Evolutionary conservation across 2,888 invertebrate species (phyloP), one percentile per base, ranked within the genome.

Genomic region (Rhagophthalmus giganteus): DNA sequence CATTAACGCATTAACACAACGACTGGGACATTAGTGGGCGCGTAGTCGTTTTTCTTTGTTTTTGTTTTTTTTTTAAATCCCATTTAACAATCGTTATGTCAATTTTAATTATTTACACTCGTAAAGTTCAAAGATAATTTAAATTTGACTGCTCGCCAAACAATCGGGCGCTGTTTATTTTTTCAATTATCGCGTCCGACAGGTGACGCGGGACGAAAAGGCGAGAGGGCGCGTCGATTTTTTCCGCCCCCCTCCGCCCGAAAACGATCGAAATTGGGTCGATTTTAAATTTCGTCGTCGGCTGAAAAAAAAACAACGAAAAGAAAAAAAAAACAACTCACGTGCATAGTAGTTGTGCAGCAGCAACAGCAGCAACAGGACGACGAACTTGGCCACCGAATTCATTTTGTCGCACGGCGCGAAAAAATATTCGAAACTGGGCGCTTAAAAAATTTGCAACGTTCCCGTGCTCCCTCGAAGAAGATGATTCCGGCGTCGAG

Each of bases 241-340:
- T 20, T 20, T 20, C 7, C n/a, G n/a, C n/a, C n/a, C n/a, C n/a
- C n/a, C n/a, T n/a, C n/a, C n/a, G n/a, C n/a, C n/a, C n/a, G n/a
- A n/a, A n/a, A n/a, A n/a, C n/a, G n/a, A n/a, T n/a, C n/a, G n/a
- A n/a, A n/a, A n/a, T n/a, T n/a, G n/a, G n/a, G n/a, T n/a, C n/a
- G n/a, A n/a, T n/a, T n/a, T 20, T 3, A 5, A 20, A 20, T 20
- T 20, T 20, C 3, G 20, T 20, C 4, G 12, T 12, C 6, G 12
- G 26, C 14, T 10, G 4, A 14, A 26, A 38, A 9, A 3, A 9
- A 24, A 16, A 37, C 11, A 41, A n/a, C n/a, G n/a, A n/a, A n/a
- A n/a, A n/a, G n/a, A n/a, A n/a, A 50, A 44, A 50, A 42, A 28
- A 31, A 31, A 24, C 11, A 12, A 50, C 50, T 50, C 44, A 50